phyloP scores from a whole-genome alignment of 2,888 invertebrate genomes.

The Thecocarcelia acutangulata region DNA sequence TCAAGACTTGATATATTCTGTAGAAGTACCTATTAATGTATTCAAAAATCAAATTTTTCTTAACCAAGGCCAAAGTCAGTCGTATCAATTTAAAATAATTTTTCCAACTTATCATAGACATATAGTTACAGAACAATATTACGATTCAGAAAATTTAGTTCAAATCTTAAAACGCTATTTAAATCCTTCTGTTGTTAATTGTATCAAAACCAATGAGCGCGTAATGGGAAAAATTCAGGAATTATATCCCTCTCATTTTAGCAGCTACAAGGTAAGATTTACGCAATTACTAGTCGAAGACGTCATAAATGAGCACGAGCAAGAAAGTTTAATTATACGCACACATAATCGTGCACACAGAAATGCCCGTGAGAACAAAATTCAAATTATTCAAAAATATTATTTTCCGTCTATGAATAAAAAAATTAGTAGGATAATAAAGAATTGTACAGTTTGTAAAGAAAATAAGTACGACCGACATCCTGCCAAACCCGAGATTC shows the following conservation, averaged over 20 bases:
- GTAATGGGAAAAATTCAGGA: neutral
- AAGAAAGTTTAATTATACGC: conserved; percentile 21
- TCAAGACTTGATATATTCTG: too few species aligned
- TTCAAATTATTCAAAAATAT: conserved; percentile 28
- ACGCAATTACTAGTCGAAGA: too few species aligned
- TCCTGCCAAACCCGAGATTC: conserved; percentile 30
- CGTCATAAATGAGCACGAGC: conserved; percentile 10
- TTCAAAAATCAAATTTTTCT: too few species aligned
- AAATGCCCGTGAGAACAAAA: conserved; percentile 37
- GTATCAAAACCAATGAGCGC: neutral
- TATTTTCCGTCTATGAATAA: conserved; percentile 25
- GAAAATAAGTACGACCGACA: conserved; percentile 33
- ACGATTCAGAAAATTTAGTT: too few species aligned
- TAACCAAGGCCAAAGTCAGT: too few species aligned
- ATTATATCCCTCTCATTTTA: neutral
- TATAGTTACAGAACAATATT: too few species aligned
- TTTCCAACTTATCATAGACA: too few species aligned
- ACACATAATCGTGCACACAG: conserved; percentile 33
- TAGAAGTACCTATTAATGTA: too few species aligned
- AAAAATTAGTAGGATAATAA: conserved; percentile 15
- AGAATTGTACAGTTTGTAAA: conserved; percentile 8
- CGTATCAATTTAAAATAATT: too few species aligned
- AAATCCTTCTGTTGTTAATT: too few species aligned
- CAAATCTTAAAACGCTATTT: too few species aligned
- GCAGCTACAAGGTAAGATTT: too few species aligned